A percentile compares a stretch with the other conserved stretches of the same genome.
Evolutionary conservation across 2,888 invertebrate genomes (phyloP).

Genomic region (Gastracanthus pulcherrimus): DNA sequence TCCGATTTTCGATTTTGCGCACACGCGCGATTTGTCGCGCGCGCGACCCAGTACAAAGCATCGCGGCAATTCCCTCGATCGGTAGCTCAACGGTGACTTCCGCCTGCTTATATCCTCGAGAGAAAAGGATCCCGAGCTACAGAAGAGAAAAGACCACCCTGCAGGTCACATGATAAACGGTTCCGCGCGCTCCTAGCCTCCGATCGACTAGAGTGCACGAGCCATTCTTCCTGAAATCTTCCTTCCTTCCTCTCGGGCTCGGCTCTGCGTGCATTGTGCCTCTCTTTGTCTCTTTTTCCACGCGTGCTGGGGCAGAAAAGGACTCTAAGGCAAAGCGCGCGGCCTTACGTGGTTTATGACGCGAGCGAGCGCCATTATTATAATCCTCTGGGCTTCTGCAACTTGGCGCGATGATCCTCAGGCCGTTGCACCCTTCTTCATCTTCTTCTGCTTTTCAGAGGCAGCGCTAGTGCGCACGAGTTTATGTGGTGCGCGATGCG

Average conservation of each 20-base stretch:
- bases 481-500: not conserved
- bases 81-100: no score
- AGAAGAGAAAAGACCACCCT: not conserved
- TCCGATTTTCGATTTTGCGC: no score
- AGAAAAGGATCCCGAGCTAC: no score
- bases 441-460: no score
- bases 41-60: no score
- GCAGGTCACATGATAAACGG: not conserved
- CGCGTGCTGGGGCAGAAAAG: constrained; percentile 14
- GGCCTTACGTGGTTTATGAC: constrained; percentile 19
- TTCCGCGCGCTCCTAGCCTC: not conserved
- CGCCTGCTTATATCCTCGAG: no score
- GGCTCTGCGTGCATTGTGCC: not conserved
- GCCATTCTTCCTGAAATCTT: not conserved
- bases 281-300: not conserved
- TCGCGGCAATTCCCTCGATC: no score
- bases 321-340: not conserved
- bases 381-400: constrained; percentile 23
- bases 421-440: constrained; percentile 38
- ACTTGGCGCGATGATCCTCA: not conserved
- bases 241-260: not conserved
- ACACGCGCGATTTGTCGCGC: no score
- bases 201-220: not conserved
- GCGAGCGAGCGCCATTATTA: constrained; percentile 22
- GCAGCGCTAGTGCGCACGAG: no score